Evolutionary conservation across 2,797 vertebrate species (phyloP).

Genomic region (Melanotaenia parkinsoni): DNA sequence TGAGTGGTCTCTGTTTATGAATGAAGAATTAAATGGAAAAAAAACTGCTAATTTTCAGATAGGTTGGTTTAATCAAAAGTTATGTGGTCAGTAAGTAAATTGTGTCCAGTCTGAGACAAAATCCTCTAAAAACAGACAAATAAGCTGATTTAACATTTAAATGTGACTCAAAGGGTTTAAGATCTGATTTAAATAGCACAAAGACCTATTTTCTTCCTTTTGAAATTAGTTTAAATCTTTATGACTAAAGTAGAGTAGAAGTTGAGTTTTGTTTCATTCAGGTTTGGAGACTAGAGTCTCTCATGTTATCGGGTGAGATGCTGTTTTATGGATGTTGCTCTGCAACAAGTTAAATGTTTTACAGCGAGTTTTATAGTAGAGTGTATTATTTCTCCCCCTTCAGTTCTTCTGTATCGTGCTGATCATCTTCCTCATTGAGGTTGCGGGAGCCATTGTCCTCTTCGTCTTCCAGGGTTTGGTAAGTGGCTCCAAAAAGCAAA

Average conservation of each 20-base stretch:
- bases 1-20: conserved; percentile 60
- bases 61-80: neutral
- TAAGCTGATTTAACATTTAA: neutral
- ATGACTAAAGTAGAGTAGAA: too few species aligned
- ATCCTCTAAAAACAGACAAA: neutral
- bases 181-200: too few species aligned
- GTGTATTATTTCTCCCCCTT: conserved; percentile 10
- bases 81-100: neutral
- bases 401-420: conserved; percentile 86
- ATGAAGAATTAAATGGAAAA: neutral
- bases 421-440: conserved; percentile 83
- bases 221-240: too few species aligned
- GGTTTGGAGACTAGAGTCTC: too few species aligned
- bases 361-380: neutral
- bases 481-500: conserved; percentile 45
- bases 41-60: neutral
- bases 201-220: too few species aligned
- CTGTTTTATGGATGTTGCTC: neutral
- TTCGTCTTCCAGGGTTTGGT: conserved; percentile 81
- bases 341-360: conserved; percentile 5
- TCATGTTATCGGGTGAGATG: neutral
- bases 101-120: neutral
- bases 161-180: too few species aligned
- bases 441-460: conserved; percentile 80
- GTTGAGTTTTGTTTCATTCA: too few species aligned